Evolutionary conservation across 1,140 invertebrate species (phyloP), one percentile per base, ranked within the genome.

Genomic region (Asbolus verrucosus): DNA sequence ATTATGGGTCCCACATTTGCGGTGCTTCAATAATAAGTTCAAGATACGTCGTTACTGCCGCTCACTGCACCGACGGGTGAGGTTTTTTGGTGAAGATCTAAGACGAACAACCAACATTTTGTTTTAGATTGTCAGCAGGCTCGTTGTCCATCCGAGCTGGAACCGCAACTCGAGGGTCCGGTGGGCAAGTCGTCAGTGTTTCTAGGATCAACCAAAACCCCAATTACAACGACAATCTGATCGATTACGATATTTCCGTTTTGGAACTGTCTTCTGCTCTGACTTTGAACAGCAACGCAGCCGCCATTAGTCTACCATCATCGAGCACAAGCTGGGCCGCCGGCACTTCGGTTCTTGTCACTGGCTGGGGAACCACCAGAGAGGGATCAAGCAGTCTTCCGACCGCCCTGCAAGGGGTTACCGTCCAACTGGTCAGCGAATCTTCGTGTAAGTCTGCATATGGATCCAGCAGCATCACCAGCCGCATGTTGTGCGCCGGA

Each of bases 11-110:
- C 0, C 88, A 87, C 71, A 83, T 85, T 61, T 91, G 89, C 65
- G 89, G 88, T 0, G 89, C 86, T 2, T 84, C 85, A 38, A 85
- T 91, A 54, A 83, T 90, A 9, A 81, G 80, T 2, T 65, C 81
- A 13, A 73, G 84, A 1, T 87, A 83, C 73, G 82, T 89, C 1
- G 13, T 90, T 1, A 89, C 88, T 0, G 89, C 89, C 0, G 89
- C 80, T 1, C 89, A 91, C 75, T 91, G 90, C 65, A 82, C 85
- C 13, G 80, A 81, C 43, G 73, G 69, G 73, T 76, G n/a, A 69
- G 61, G 15, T 65, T 1, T 2, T 62, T 62, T 61, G n/a, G n/a
- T n/a, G n/a, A n/a, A n/a, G n/a, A n/a, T n/a, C n/a, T n/a, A n/a
- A n/a, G n/a, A n/a, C n/a, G n/a, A n/a, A n/a, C n/a, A n/a, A n/a